These are phyloP conservation scores for Microctenopoma stevenorrisi DNA, from an alignment of 2,797 vertebrate species.

Conservation along the genomic window DNA sequence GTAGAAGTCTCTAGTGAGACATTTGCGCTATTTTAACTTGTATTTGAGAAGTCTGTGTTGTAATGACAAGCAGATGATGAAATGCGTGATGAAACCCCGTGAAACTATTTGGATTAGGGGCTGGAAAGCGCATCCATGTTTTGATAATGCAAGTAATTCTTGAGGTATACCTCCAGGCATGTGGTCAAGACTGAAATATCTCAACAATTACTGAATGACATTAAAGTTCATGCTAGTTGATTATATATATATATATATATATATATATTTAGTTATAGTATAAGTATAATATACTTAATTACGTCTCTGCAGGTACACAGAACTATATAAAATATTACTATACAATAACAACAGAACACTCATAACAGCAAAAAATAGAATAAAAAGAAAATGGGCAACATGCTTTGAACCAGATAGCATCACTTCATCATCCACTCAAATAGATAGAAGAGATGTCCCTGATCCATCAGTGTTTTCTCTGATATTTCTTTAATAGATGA, in stretches of 20 bases:
- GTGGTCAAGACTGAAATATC: not conserved
- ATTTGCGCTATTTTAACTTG: slow-evolving; percentile 26
- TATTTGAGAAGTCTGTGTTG: slow-evolving; percentile 24
- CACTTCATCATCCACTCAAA: slow-evolving; percentile 24
- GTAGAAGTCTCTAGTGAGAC: slow-evolving; percentile 31
- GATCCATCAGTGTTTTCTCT: slow-evolving; percentile 40
- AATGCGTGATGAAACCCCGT: slow-evolving; percentile 34
- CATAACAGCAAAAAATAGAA: slow-evolving; percentile 8
- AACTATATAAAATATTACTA: not conserved
- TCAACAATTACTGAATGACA: not conserved
- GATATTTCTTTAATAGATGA: slow-evolving; percentile 56
- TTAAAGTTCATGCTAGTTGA: not conserved
- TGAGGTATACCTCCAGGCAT: not conserved
- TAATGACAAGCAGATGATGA: slow-evolving; percentile 32
- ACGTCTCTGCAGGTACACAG: too few relatives aligned
- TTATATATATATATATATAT: too few relatives aligned
- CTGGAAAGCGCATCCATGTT: slow-evolving; percentile 13
- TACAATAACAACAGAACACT: slow-evolving; percentile 1
- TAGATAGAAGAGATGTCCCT: slow-evolving; percentile 29
- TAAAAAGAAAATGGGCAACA: slow-evolving; percentile 15
- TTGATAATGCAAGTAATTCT: slow-evolving; percentile 3
- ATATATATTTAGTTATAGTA: too few relatives aligned
- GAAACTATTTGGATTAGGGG: slow-evolving; percentile 26
- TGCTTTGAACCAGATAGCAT: slow-evolving; percentile 4
- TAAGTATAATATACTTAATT: too few relatives aligned